A percentile compares a stretch with the other conserved stretches of the same genome.
Conservation (phyloP, 2,888 invertebrate genomes). For the Patella ulyssiponensis region DNA sequence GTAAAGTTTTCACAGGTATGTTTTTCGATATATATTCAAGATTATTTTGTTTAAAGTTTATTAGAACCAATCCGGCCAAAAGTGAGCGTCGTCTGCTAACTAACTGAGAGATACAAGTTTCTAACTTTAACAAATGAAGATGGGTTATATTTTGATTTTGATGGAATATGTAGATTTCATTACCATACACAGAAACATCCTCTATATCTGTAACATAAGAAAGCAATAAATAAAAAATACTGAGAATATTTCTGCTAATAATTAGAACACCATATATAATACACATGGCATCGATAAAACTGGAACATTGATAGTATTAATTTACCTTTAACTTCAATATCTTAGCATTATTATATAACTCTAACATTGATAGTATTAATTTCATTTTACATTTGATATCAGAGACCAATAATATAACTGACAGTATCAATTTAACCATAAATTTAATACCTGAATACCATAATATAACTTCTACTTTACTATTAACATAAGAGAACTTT, state of each 20-base stretch:
- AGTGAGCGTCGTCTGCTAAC: constrained; percentile 22
- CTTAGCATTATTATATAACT: constrained; percentile 57
- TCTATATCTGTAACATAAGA: constrained; percentile 43
- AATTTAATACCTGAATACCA: constrained; percentile 35
- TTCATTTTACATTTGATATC: constrained; percentile 44
- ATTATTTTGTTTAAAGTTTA: constrained; percentile 27
- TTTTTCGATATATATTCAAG: not conserved
- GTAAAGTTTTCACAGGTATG: no score
- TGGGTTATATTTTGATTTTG: constrained; percentile 46
- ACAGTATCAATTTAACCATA: constrained; percentile 53
- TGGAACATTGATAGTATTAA: constrained; percentile 10
- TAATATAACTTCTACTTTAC: not conserved
- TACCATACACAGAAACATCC: constrained; percentile 42
- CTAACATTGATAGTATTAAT: constrained; percentile 60
- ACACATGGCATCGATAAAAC: not conserved
- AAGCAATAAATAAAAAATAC: no score
- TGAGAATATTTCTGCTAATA: no score
- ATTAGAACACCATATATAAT: constrained; percentile 21
- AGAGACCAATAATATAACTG: constrained; percentile 47
- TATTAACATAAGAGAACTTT: not conserved
- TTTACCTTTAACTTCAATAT: constrained; percentile 44
- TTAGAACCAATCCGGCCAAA: constrained; percentile 28
- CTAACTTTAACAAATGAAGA: constrained; percentile 45
- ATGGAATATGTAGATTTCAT: constrained; percentile 54
- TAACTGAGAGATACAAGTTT: constrained; percentile 28